These are phyloP conservation scores for Leptinotarsa tumamoca DNA, from an alignment of 2,888 invertebrate genomes.

Conservation along the genomic window DNA sequence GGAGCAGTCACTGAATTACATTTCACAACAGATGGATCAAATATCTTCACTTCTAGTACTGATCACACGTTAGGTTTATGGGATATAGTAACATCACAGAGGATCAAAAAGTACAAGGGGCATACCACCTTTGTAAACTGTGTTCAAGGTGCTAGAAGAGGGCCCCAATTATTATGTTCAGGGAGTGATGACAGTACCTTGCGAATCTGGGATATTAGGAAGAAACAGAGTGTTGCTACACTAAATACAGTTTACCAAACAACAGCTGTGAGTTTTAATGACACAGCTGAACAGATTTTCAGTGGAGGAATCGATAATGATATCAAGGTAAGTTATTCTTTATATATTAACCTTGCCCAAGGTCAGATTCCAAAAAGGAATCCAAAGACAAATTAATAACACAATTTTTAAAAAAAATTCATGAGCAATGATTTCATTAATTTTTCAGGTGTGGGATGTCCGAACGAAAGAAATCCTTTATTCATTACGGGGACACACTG, in stretches of 20 bases:
- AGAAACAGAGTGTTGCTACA: slow-evolving; percentile 81
- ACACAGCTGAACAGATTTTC: slow-evolving; percentile 94
- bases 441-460: slow-evolving; percentile 84
- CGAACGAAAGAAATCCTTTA: slow-evolving; percentile 88
- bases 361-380: neutral
- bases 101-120: slow-evolving; percentile 91
- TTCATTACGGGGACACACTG: slow-evolving; percentile 91
- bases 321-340: slow-evolving; percentile 74
- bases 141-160: slow-evolving; percentile 83
- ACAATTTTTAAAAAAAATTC: neutral
- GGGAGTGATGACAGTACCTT: slow-evolving; percentile 96
- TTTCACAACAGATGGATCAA: slow-evolving; percentile 86
- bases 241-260: slow-evolving; percentile 82
- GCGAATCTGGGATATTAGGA: slow-evolving; percentile 92
- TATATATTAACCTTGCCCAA: neutral
- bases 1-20: slow-evolving; percentile 96
- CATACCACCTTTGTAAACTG: slow-evolving; percentile 83
- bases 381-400: neutral
- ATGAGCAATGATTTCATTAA: neutral
- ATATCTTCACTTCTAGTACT: slow-evolving; percentile 91
- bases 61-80: slow-evolving; percentile 96
- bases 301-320: slow-evolving; percentile 97
- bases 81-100: slow-evolving; percentile 90
- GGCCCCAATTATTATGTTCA: slow-evolving; percentile 90
- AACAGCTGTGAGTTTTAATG: slow-evolving; percentile 92